Evolutionary conservation across 2,797 vertebrate genomes (phyloP).

Genomic region (Sebastes jordani): DNA sequence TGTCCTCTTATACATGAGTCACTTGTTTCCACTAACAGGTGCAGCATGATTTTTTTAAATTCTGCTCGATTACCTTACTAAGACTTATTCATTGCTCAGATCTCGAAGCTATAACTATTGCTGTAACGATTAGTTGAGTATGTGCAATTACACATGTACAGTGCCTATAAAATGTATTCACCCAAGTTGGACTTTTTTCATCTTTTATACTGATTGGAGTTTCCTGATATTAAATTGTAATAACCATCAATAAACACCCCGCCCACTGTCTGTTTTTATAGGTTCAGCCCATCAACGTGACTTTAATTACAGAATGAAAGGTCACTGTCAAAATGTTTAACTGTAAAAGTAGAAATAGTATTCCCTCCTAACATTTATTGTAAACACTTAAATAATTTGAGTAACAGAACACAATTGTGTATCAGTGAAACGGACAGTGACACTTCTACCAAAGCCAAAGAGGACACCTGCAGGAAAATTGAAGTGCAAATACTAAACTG

Average conservation of each 20-base stretch:
- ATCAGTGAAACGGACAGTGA: background rate
- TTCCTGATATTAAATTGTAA: conserved; percentile 33
- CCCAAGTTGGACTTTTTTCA: conserved; percentile 5
- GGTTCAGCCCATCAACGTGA: background rate
- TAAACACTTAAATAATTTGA: background rate
- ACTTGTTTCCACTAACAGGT: background rate
- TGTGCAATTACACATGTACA: conserved; percentile 25
- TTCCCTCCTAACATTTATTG: background rate
- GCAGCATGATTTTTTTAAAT: conserved; percentile 7
- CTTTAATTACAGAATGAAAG: background rate
- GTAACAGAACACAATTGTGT: background rate
- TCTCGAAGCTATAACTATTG: background rate
- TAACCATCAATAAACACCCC: background rate
- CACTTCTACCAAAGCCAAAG: background rate
- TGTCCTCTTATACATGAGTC: no score
- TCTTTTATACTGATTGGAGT: conserved; percentile 29
- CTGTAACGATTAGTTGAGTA: conserved; percentile 7
- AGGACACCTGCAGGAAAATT: conserved; percentile 21
- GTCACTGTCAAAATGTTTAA: background rate
- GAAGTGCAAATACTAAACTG: background rate
- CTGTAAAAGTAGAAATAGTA: background rate
- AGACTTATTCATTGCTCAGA: conserved; percentile 9
- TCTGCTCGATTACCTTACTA: background rate
- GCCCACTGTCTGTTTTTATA: background rate
- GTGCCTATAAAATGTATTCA: conserved; percentile 15